Conservation (phyloP, 1,140 invertebrate species). For the Lucilia cuprina region DNA sequence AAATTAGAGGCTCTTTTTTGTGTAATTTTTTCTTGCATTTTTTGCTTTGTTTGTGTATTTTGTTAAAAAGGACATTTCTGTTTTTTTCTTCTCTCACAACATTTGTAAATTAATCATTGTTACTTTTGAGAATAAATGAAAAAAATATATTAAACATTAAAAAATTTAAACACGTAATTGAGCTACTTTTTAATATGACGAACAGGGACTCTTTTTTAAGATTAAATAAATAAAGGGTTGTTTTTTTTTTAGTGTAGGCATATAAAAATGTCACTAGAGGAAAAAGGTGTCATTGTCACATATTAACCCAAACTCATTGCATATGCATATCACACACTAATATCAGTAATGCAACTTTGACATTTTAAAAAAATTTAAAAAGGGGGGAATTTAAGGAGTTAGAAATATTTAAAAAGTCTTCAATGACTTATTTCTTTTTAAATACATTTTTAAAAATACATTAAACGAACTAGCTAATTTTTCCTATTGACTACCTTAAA, state of each 20-base stretch:
- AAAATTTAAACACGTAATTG: slow-evolving; percentile 20
- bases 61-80: background rate
- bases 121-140: background rate
- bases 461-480: too few species aligned
- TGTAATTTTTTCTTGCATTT: background rate
- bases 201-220: too few species aligned
- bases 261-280: slow-evolving; percentile 7
- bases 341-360: background rate
- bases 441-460: too few species aligned
- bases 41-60: background rate
- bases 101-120: slow-evolving; percentile 32
- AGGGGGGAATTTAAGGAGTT: too few species aligned
- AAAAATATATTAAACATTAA: slow-evolving; percentile 4
- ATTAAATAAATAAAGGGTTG: slow-evolving; percentile 9
- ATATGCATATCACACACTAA: slow-evolving; percentile 3
- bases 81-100: background rate
- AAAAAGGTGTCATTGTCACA: slow-evolving; percentile 20
- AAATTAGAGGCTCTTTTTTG: background rate
- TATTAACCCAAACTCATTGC: background rate
- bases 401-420: too few species aligned
- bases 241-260: background rate
- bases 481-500: too few species aligned
- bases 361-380: background rate
- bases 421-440: too few species aligned
- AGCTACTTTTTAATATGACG: background rate